These are phyloP conservation scores for Macrobrachium rosenbergii DNA, from an alignment of 1,140 invertebrate species.

Conservation along the genomic window DNA sequence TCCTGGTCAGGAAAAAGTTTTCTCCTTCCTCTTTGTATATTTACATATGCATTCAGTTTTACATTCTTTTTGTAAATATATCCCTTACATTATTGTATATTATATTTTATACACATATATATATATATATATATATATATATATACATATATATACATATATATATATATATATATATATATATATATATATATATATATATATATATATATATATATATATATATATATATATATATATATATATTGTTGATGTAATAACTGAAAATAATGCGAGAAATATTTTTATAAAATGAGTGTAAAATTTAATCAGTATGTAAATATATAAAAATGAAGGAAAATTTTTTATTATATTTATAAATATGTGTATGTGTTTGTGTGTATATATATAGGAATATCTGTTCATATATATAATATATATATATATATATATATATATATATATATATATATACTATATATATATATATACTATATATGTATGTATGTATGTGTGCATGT, in stretches of 20 bases:
- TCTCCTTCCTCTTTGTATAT: too few species aligned
- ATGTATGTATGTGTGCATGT: neutral
- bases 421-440: neutral
- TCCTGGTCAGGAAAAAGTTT: too few species aligned
- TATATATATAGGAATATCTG: neutral
- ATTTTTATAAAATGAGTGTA: too few species aligned
- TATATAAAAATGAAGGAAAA: too few species aligned
- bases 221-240: neutral
- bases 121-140: conserved; percentile 3
- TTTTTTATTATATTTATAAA: neutral
- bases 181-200: neutral
- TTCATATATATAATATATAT: too few species aligned
- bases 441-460: too few species aligned
- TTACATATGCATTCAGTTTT: neutral
- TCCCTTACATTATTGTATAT: neutral
- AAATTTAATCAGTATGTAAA: too few species aligned
- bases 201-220: conserved; percentile 11
- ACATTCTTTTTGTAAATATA: neutral
- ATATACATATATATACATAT: neutral
- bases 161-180: conserved; percentile 5
- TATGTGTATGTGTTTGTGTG: neutral
- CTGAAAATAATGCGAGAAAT: too few species aligned
- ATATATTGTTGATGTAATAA: too few species aligned
- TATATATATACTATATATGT: neutral
- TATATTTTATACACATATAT: too few species aligned